phyloP scores from a whole-genome alignment of 2,797 vertebrate genomes.

The Hydrolagus colliei region DNA sequence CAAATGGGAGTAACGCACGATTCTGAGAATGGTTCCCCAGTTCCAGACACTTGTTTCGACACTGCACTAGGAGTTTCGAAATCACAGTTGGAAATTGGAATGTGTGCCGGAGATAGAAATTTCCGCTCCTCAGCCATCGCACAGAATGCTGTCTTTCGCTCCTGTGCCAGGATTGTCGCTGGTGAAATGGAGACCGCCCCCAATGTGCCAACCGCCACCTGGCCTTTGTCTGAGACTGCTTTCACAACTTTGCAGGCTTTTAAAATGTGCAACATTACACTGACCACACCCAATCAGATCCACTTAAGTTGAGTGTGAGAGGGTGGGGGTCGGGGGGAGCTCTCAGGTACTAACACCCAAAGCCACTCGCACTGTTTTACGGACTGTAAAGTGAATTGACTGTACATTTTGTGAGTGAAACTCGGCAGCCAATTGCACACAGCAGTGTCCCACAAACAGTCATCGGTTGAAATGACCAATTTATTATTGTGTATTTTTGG shows the following conservation, averaged over 20 bases:
- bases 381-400: too few relatives aligned
- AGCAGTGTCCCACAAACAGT: too few relatives aligned
- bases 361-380: conserved; percentile 4
- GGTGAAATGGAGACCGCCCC: not conserved
- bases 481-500: too few relatives aligned
- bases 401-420: too few relatives aligned
- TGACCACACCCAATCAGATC: not conserved
- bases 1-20: too few relatives aligned
- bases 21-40: not conserved
- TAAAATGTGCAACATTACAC: not conserved
- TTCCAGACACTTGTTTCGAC: not conserved
- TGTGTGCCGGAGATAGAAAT: not conserved
- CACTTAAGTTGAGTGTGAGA: too few relatives aligned
- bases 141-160: not conserved
- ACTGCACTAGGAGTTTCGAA: not conserved
- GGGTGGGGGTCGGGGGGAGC: too few relatives aligned
- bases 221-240: not conserved
- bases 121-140: not conserved
- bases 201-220: not conserved
- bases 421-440: too few relatives aligned
- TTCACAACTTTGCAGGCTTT: not conserved
- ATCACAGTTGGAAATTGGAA: not conserved
- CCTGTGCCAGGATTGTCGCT: not conserved
- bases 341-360: not conserved
- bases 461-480: too few relatives aligned